Base-by-base conservation (phyloP, 2,888 invertebrate species). In the Mimachlamys varia region DNA sequence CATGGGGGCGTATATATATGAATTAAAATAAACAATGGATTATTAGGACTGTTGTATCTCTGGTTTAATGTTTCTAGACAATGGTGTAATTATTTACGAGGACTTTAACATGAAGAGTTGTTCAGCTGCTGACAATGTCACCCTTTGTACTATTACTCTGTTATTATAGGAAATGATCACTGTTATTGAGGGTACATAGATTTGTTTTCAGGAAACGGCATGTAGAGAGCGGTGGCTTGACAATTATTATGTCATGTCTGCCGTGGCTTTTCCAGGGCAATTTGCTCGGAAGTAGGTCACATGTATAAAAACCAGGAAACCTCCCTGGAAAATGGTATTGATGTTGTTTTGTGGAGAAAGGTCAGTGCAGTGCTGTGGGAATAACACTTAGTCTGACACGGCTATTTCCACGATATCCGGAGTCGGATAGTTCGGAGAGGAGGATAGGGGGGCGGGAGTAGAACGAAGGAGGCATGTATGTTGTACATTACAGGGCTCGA, bases 231-330 rank as follows among this genome's bases (percentile, higher is more conserved):
- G 15, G 58, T 22, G 7, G 13, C 7, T 33, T 76, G 76, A 76
- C 76, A 76, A 33, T 76, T 27, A 22, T 76, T 76, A 76, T 76
- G 76, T 76, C 76, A 76, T 33, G 33, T 76, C 13, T 53, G 27
- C 44, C 27, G 22, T 76, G 76, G 76, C 76, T 27, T 76, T n/a
- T 76, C 33, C 76, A 76, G 7, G 76, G 33, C 76, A 76, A 76
- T 76, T 76, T 76, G 10, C 76, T 76, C 13, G 76, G 27, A 76
- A 76, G 33, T 76, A 33, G 76, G 76, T 76, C 76, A 76, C 76
- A 58, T 58, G 58, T 17, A 58, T 58, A n/a, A 22, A 7, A 58
- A 19, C 58, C 27, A 27, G 76, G 27, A 76, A 76, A 27, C 76
- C 19, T 33, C 76, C 33, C 33, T 27, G 76, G 33, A 76, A 76